phyloP scores from a whole-genome alignment of 1,140 invertebrate species.

The Diabrotica undecimpunctata region DNA sequence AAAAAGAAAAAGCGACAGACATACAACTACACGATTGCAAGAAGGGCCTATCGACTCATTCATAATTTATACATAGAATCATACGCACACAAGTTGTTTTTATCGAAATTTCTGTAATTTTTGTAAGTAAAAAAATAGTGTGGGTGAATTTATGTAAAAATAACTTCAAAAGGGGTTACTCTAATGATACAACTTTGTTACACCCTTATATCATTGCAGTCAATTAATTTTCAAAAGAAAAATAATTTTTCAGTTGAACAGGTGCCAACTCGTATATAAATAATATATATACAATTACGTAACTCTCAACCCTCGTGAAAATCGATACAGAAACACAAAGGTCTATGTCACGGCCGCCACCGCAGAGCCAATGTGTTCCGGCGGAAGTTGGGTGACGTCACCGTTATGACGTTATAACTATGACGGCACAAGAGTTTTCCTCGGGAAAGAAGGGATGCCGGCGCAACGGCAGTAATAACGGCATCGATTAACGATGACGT shows the following conservation, averaged over 20 bases:
- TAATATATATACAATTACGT: constrained; percentile 1
- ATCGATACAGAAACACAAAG: constrained; percentile 4
- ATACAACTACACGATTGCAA: too few species aligned
- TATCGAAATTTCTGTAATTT: too few species aligned
- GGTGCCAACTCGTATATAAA: neutral
- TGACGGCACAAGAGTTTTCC: constrained; percentile 28
- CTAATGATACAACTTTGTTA: too few species aligned
- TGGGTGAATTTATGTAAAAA: too few species aligned
- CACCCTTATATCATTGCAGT: neutral
- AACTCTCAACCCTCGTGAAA: neutral
- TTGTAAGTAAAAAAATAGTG: too few species aligned
- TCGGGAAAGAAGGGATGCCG: constrained; percentile 9
- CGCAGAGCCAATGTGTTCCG: constrained; percentile 1
- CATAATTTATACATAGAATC: too few species aligned
- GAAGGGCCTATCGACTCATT: too few species aligned
- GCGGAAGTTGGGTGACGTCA: constrained; percentile 30
- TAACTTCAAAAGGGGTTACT: too few species aligned
- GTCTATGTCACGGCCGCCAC: constrained; percentile 10
- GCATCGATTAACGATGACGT: constrained; percentile 27
- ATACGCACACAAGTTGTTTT: too few species aligned
- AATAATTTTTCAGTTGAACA: constrained; percentile 2
- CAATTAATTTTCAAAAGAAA: neutral
- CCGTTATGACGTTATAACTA: constrained; percentile 28
- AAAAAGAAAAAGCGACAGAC: too few species aligned
- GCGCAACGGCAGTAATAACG: constrained; percentile 17